These are phyloP conservation scores for Ceratoteleas bidentatus DNA, from an alignment of 1,140 invertebrate species.

Conservation along the genomic window DNA sequence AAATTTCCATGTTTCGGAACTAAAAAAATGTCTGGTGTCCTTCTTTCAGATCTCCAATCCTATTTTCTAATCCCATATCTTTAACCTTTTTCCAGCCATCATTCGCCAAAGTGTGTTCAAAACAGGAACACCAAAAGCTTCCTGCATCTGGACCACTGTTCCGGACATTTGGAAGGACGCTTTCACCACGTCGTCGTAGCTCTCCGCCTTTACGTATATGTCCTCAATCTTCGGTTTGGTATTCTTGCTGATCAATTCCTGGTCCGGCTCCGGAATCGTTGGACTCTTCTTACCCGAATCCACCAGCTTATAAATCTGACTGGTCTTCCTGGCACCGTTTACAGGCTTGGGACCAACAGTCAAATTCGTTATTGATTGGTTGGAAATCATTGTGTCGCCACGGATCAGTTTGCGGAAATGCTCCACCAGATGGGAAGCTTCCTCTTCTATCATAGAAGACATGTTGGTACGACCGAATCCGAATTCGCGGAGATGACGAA, in stretches of 20 bases:
- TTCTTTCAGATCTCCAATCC: too few relatives aligned
- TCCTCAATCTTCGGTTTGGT: constrained; percentile 70
- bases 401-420: constrained; percentile 71
- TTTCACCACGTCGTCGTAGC: constrained; percentile 70
- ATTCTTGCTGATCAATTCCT: constrained; percentile 58
- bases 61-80: too few relatives aligned
- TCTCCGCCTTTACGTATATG: constrained; percentile 74
- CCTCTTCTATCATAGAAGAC: constrained; percentile 85
- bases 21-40: too few relatives aligned
- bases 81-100: constrained; percentile 87
- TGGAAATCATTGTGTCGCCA: constrained; percentile 33
- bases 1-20: too few relatives aligned
- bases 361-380: background rate
- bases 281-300: constrained; percentile 35
- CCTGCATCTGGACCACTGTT: constrained; percentile 84
- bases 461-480: constrained; percentile 90
- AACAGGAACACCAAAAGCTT: constrained; percentile 88
- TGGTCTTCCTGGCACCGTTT: constrained; percentile 64
- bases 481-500: constrained; percentile 90
- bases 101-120: constrained; percentile 94
- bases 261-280: constrained; percentile 1
- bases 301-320: constrained; percentile 71
- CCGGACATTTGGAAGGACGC: constrained; percentile 70
- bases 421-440: constrained; percentile 83
- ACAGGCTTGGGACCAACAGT: constrained; percentile 20